These are phyloP conservation scores for Hiodon tergisus DNA, from an alignment of 2,113 vertebrate genomes.

Conservation along the genomic window DNA sequence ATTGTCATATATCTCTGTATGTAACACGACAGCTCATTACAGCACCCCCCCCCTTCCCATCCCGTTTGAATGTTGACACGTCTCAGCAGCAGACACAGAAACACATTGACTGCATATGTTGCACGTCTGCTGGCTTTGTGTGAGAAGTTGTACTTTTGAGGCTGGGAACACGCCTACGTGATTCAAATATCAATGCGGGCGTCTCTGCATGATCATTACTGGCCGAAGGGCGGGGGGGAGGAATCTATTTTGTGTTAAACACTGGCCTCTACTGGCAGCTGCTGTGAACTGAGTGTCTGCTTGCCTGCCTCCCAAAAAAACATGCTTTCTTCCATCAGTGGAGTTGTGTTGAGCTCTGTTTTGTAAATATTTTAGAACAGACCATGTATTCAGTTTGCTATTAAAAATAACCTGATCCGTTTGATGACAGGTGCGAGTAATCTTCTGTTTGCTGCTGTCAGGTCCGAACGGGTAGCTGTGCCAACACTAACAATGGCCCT, in stretches of 20 bases:
- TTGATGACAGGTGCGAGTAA: background rate
- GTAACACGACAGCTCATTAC: slow-evolving; percentile 18
- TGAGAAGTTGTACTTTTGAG: slow-evolving; percentile 68
- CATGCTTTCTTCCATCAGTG: slow-evolving; percentile 7
- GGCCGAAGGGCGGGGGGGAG: background rate
- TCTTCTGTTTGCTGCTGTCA: background rate
- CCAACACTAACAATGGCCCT: background rate
- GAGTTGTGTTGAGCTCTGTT: background rate
- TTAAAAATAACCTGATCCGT: background rate
- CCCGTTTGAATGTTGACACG: slow-evolving; percentile 37
- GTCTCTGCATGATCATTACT: slow-evolving; percentile 41
- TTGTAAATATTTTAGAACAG: background rate
- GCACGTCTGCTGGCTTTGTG: slow-evolving; percentile 63
- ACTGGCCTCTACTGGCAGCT: slow-evolving; percentile 61
- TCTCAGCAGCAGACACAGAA: slow-evolving; percentile 49
- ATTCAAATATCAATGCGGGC: slow-evolving; percentile 68
- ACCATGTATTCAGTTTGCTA: background rate
- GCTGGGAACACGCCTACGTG: slow-evolving; percentile 64
- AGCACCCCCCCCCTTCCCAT: slow-evolving; percentile 6
- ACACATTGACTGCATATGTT: slow-evolving; percentile 69
- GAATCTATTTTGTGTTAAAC: slow-evolving; percentile 43
- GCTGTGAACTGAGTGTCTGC: slow-evolving; percentile 9
- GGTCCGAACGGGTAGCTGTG: too few relatives aligned
- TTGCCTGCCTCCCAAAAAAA: background rate
- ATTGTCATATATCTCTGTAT: slow-evolving; percentile 24